Base-by-base conservation (phyloP, 2,113 vertebrate species). In the Suricata suricatta region DNA sequence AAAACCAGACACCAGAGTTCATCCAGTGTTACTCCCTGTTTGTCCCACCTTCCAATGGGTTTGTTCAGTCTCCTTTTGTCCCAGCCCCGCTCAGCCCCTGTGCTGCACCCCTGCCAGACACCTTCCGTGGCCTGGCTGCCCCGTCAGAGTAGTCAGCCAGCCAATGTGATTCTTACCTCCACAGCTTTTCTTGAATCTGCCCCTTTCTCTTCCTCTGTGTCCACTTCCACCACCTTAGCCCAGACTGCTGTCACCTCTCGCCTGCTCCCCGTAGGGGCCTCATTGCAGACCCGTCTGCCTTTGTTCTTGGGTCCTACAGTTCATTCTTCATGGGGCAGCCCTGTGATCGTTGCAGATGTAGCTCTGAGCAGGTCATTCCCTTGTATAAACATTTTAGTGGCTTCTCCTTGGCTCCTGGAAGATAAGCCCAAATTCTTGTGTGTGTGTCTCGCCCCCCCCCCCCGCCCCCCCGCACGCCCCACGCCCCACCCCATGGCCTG, bases 321-420 rank as follows among this genome's bases (percentile, higher is more conserved):
- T 38, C 5, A 0, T 52, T 69, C 31, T 85, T 93, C 57, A 29
- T 19, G 0, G 16, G 31, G 54, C 84, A 95, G 5, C 38, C 52
- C 47, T 64, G 4, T 57, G 33, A 44, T 35, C 47, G 35, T 71
- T 47, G 33, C 57, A 4, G 63, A 54, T n/a, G 50, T 16, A 80
- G 63, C 93, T 63, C 64, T 88, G 91, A 90, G n/a, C 68, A 35
- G 35, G 47, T 77, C 60, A 33, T 93, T 85, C 38, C n/a, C 44
- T 81, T 57, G 44, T 19, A 44, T 69, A 66, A 13, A 83, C 52
- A 77, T 60, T 76, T 72, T 82, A 69, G 16, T 91, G 66, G 31
- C 52, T 95, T 93, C 84, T 64, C 21, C 3, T 35, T 68, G 9
- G 35, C 44, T 86, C 19, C 50, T 82, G 64, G 76, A 63, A 23